These are phyloP conservation scores for Cyphomyrus discorhynchus DNA, from an alignment of 2,113 vertebrate species.

Conservation along the genomic window DNA sequence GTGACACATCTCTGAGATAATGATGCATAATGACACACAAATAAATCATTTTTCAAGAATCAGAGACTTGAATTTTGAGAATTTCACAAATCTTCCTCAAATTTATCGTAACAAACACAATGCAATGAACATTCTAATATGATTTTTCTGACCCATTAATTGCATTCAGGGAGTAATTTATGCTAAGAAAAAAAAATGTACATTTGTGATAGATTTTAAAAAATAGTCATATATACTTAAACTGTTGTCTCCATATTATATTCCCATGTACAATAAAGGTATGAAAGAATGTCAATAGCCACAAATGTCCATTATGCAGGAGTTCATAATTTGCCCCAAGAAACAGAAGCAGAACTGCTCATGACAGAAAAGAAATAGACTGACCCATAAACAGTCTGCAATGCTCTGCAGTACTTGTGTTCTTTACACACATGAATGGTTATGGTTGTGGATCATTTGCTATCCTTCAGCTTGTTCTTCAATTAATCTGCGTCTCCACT, in stretches of 20 bases:
- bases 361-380: background rate
- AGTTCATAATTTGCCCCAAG: conserved; percentile 9
- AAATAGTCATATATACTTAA: background rate
- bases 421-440: background rate
- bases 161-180: background rate
- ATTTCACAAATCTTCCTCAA: background rate
- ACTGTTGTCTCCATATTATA: background rate
- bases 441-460: background rate
- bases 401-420: background rate
- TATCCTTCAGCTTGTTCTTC: background rate
- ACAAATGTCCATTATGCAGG: background rate
- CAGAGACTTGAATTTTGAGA: background rate
- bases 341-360: background rate
- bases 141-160: background rate
- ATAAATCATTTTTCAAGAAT: background rate
- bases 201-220: background rate
- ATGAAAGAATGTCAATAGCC: background rate
- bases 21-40: background rate
- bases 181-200: background rate
- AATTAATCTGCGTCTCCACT: background rate
- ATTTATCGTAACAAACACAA: background rate
- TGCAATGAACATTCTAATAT: background rate
- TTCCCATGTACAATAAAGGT: background rate
- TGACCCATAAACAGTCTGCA: background rate
- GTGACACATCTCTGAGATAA: background rate